Evolutionary conservation across 2,888 invertebrate genomes (phyloP).

Genomic region (Agriopis aurantiaria): DNA sequence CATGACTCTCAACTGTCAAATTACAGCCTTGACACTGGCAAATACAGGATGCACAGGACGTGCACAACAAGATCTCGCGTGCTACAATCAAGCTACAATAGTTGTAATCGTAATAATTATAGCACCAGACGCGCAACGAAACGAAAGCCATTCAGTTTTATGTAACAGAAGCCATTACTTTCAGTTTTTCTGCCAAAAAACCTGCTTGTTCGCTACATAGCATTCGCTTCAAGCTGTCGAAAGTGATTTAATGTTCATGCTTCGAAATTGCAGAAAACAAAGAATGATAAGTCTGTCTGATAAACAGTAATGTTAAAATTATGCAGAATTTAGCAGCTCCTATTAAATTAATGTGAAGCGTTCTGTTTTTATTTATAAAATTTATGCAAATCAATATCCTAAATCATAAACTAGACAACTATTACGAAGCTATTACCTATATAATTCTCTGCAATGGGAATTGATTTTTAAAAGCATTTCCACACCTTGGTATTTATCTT

Average conservation of each 20-base stretch:
- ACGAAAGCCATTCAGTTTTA: conserved; percentile 58
- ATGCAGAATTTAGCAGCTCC: not conserved
- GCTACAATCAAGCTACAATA: conserved; percentile 1
- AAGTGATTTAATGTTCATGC: conserved; percentile 38
- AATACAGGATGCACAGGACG: no score
- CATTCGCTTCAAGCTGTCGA: conserved; percentile 32
- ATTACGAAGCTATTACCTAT: conserved; percentile 11
- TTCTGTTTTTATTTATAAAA: conserved; percentile 2
- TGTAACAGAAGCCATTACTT: conserved; percentile 54
- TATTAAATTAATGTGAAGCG: not conserved
- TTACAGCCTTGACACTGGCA: no score
- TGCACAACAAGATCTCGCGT: no score
- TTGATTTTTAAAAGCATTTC: no score
- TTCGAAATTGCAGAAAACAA: conserved; percentile 15
- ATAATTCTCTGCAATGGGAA: not conserved
- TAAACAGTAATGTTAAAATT: not conserved
- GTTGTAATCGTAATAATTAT: conserved; percentile 16
- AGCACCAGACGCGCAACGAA: conserved; percentile 45
- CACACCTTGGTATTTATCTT: no score
- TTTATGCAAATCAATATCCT: conserved; percentile 12
- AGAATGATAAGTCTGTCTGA: conserved; percentile 2
- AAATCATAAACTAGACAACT: conserved; percentile 1
- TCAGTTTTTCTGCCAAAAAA: conserved; percentile 49
- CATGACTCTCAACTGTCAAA: no score
- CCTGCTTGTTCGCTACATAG: conserved; percentile 39